phyloP scores from a whole-genome alignment of 2,113 vertebrate species.

The Prochilodus magdalenae region DNA sequence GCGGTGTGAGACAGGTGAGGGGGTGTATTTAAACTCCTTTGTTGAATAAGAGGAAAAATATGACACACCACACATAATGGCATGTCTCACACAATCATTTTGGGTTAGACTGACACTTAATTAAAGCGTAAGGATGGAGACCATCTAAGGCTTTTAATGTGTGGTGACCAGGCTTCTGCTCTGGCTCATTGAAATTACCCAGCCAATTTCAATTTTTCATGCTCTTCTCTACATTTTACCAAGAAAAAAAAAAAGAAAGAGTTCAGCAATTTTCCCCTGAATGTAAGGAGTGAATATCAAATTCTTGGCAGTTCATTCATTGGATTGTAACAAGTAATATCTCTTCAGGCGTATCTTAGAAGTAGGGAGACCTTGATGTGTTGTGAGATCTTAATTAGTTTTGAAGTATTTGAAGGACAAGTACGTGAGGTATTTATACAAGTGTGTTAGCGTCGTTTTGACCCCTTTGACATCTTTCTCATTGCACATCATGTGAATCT shows the following conservation, averaged over 20 bases:
- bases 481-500: background rate
- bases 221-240: constrained; percentile 29
- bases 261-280: constrained; percentile 37
- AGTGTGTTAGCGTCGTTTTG: background rate
- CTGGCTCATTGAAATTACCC: constrained; percentile 33
- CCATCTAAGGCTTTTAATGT: constrained; percentile 23
- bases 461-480: constrained; percentile 8
- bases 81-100: constrained; percentile 50
- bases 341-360: constrained; percentile 12
- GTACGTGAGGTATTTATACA: constrained; percentile 18
- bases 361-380: constrained; percentile 26
- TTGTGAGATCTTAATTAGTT: constrained; percentile 36
- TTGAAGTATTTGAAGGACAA: constrained; percentile 24
- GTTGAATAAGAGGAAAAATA: constrained; percentile 47
- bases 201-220: constrained; percentile 37
- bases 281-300: constrained; percentile 42
- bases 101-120: constrained; percentile 56
- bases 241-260: background rate
- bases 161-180: constrained; percentile 19
- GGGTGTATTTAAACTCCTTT: constrained; percentile 43
- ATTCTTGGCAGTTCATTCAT: constrained; percentile 24
- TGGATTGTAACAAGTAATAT: constrained; percentile 32
- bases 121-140: constrained; percentile 51
- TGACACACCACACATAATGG: constrained; percentile 53
- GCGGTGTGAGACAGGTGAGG: constrained; percentile 45